A percentile compares a stretch with the other conserved stretches of the same genome.
Conservation (phyloP, 2,113 vertebrate genomes). For the Pelobates fuscus region DNA sequence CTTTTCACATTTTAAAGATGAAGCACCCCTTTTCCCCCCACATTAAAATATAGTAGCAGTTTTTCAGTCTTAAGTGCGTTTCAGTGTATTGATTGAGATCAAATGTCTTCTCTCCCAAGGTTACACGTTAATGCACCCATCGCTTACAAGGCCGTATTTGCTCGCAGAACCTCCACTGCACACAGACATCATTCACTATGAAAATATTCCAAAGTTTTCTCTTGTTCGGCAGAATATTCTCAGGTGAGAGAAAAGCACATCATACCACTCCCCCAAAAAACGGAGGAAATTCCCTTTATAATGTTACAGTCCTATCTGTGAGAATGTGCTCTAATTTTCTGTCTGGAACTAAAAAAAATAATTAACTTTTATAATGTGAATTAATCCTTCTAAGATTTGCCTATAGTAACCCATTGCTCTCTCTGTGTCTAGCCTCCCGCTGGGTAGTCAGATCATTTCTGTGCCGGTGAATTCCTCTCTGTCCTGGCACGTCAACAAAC, state of each 20-base stretch:
- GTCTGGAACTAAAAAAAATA: no score
- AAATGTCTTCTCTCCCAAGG: constrained; percentile 64
- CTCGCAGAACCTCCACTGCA: constrained; percentile 92
- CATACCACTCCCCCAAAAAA: no score
- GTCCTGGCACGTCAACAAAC: constrained; percentile 94
- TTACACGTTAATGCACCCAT: constrained; percentile 97
- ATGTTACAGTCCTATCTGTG: no score
- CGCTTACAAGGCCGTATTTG: constrained; percentile 91
- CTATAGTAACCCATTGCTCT: background rate
- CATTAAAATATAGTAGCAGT: no score
- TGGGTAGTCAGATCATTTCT: constrained; percentile 93
- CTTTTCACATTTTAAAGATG: no score
- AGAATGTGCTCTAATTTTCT: background rate
- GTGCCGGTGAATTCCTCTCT: constrained; percentile 94
- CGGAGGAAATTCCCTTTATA: no score
- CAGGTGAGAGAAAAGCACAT: constrained; percentile 77
- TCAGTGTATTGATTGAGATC: no score
- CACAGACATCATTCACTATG: constrained; percentile 96
- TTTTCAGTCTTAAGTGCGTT: no score
- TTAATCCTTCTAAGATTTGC: no score
- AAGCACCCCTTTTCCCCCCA: no score
- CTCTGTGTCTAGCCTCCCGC: constrained; percentile 80
- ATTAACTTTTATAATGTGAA: no score
- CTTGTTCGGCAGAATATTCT: constrained; percentile 93
- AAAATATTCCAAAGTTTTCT: constrained; percentile 94